A percentile compares a stretch with the other conserved stretches of the same genome.
phyloP scores from a whole-genome alignment of 2,797 vertebrate species.

The Urophycis tenuis region DNA sequence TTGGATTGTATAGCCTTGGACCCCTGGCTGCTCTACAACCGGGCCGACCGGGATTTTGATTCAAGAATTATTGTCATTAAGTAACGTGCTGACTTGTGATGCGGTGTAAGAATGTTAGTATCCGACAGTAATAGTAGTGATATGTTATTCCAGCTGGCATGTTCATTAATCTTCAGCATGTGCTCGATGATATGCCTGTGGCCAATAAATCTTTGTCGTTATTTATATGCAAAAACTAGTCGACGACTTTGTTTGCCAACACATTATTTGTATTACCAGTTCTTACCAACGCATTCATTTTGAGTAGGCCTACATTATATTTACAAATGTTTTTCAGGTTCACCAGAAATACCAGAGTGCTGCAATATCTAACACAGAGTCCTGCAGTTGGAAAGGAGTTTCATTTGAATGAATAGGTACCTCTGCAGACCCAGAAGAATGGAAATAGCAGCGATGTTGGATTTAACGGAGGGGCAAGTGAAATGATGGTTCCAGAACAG shows the following conservation, averaged over 20 bases:
- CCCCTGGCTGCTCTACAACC: slow-evolving; percentile 25
- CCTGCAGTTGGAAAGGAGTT: slow-evolving; percentile 96
- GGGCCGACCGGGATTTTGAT: slow-evolving; percentile 70
- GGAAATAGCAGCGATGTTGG: slow-evolving; percentile 89
- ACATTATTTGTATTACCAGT: not conserved
- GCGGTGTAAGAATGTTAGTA: slow-evolving; percentile 82
- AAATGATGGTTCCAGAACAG: slow-evolving; percentile 99
- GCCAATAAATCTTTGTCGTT: slow-evolving; percentile 66
- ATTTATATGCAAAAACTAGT: slow-evolving; percentile 59
- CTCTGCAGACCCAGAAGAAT: slow-evolving; percentile 90
- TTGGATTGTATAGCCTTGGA: slow-evolving; percentile 32
- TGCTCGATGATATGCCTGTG: slow-evolving; percentile 57
- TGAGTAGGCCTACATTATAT: slow-evolving; percentile 4
- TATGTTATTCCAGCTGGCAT: slow-evolving; percentile 91
- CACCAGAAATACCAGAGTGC: slow-evolving; percentile 58
- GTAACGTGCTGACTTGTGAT: slow-evolving; percentile 77
- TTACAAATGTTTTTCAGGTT: slow-evolving; percentile 36
- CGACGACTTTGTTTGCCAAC: slow-evolving; percentile 33
- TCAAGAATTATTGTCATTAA: slow-evolving; percentile 81
- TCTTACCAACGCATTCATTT: not conserved
- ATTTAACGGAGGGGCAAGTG: slow-evolving; percentile 94
- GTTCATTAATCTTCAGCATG: slow-evolving; percentile 85
- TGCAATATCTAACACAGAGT: slow-evolving; percentile 91
- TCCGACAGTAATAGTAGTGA: slow-evolving; percentile 98
- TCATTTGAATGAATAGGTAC: slow-evolving; percentile 98